phyloP scores from a whole-genome alignment of 2,888 invertebrate genomes.

The Calameuta filiformis region DNA sequence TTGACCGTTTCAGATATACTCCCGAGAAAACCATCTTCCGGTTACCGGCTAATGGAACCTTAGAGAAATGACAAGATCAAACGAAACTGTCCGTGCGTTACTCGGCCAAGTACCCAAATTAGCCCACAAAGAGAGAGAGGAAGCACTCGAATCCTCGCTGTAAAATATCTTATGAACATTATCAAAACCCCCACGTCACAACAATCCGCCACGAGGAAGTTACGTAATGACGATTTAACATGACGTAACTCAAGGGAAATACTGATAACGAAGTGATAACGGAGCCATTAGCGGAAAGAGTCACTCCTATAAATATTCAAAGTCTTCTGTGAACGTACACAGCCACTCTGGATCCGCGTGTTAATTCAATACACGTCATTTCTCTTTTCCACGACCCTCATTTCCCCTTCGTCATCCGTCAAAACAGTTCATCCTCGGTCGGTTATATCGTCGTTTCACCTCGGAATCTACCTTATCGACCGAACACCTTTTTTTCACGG shows the following conservation, averaged over 20 bases:
- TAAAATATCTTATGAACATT: neutral
- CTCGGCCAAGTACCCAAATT: neutral
- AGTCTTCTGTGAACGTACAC: neutral
- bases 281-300: conserved; percentile 2
- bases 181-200: neutral
- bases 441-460: neutral
- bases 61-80: neutral
- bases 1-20: neutral
- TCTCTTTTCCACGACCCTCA: neutral
- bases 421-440: neutral
- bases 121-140: neutral
- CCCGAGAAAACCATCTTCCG: neutral
- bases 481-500: neutral
- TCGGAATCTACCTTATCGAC: neutral
- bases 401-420: neutral
- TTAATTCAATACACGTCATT: neutral
- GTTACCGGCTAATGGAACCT: neutral
- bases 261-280: neutral
- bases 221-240: neutral
- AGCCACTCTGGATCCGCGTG: neutral
- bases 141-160: neutral
- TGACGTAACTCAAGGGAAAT: neutral
- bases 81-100: neutral
- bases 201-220: neutral
- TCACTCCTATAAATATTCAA: conserved; percentile 39